Base-by-base conservation (phyloP, 2,113 vertebrate genomes). In the Hypanus sabinus region DNA sequence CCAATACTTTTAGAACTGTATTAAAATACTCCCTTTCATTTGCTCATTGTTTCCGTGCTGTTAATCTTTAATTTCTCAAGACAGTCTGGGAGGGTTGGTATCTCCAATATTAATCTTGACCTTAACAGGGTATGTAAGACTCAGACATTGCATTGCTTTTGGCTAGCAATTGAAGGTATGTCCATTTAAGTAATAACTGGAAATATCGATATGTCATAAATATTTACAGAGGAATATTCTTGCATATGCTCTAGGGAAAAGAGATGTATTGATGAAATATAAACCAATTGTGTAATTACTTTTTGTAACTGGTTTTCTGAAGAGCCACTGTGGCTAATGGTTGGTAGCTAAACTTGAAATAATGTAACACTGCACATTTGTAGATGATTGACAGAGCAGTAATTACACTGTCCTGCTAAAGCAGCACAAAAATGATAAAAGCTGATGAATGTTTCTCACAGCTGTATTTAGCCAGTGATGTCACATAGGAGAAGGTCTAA, bases 271-370 rank as follows among this genome's bases (percentile, higher is more conserved):
- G 90, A 46, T 3, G 68, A 20, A 70, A n/a, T 75, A 93, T 75
- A 75, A 73, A 93, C 33, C 22, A 73, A 75, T 55, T 93, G 68
- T 24, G 38, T 75, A 73, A 73, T 73, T 73, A 36, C 33, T 55
- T 93, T 93, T 93, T 93, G 22, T 85, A 55, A 94, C 36, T 85
- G 36, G 71, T 73, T 93, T 93, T 93, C 91, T 73, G 36, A 93
- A 93, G 71, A 55, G 70, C 91, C 91, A 93, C 38, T 93, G 91
- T 75, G 38, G 36, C 70, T 75, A 36, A 33, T 46, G 91, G 70
- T 70, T 93, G 68, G 0, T n/a, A n/a, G 76, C 79, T 27, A 60
- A 94, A 80, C 55, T 65, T 81, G 22, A 36, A 68, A 65, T 85
- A n/a, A 5, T 75, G 73, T 79, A 33, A 94, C 62, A 79, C 33